Evolutionary conservation across 1,140 invertebrate genomes (phyloP), one percentile per base, ranked within the genome.

Genomic region (Drosophila navojoa): DNA sequence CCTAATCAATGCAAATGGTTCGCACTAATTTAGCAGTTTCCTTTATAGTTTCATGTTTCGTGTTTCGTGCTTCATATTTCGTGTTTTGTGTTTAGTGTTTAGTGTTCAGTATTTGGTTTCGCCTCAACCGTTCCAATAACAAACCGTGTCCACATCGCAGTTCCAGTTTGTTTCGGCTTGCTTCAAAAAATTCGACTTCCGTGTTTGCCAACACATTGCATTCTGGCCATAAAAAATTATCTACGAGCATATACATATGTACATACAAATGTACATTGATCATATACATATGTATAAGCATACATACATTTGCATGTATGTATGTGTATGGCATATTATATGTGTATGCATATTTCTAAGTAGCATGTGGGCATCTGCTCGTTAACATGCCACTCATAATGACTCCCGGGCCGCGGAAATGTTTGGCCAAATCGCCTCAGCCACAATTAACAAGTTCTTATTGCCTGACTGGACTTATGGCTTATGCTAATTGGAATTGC

Each of bases 1-100:
- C 68, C 78, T 86, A 76, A 81, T 79, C 75, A 76, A 81, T 86
- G 82, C 78, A 87, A 87, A 81, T 81, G 75, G 70, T 79, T 81
- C 86, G 81, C 81, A 87, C 81, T 87, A 81, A 87, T 87, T 86
- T 87, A 72, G 78, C 54, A 59, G 63, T 63, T 63, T 61, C 32
- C 45, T 40, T 63, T 66, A 85, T 71, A 60, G 67, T 80, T 76
- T 81, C 72, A 64, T 74, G 38, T 53, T 67, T 66, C 69, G 15
- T 57, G 57, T 64, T 52, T 77, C 62, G 53, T 72, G 60, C 75
- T 61, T 60, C 10, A 44, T 62, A 59, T 79, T 79, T 67, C 61
- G 50, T 55, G 57, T 71, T 61, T 67, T 57, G 50, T 55, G 57
- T 71, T 61, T 81, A 54, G 55, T 0, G 27, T 29, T 2, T 22